phyloP scores from a whole-genome alignment of 2,888 invertebrate genomes.

The Heliconius aoede region DNA sequence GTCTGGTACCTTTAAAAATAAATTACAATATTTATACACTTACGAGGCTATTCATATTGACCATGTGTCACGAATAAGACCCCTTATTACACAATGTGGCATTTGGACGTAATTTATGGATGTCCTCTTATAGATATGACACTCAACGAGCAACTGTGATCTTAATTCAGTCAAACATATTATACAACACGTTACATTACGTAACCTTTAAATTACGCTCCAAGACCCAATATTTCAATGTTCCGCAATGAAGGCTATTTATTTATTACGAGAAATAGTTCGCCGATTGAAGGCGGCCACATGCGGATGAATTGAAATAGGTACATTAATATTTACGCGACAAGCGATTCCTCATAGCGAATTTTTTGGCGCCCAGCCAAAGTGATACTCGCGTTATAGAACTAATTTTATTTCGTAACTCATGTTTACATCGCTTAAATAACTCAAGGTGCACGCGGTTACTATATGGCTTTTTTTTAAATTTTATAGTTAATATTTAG shows the following conservation, averaged over 20 bases:
- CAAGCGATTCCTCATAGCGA: slow-evolving; percentile 66
- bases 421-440: slow-evolving; percentile 73
- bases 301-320: slow-evolving; percentile 31
- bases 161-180: not conserved
- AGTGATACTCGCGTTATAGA: slow-evolving; percentile 57
- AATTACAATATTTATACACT: slow-evolving; percentile 14
- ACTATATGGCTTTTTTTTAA: slow-evolving; percentile 32
- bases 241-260: slow-evolving; percentile 7
- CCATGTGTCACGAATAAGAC: not conserved
- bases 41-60: not conserved
- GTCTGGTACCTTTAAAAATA: slow-evolving; percentile 79
- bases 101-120: not conserved
- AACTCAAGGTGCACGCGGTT: slow-evolving; percentile 63
- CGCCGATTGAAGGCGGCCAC: slow-evolving; percentile 19
- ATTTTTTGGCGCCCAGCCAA: slow-evolving; percentile 69
- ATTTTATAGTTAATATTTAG: not conserved
- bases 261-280: slow-evolving; percentile 14
- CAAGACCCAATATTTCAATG: slow-evolving; percentile 2
- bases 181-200: slow-evolving; percentile 7
- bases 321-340: slow-evolving; percentile 54
- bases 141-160: not conserved
- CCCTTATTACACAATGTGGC: not conserved
- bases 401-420: slow-evolving; percentile 75
- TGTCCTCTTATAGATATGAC: not conserved
- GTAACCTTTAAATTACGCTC: not conserved